Base-by-base conservation (phyloP, 2,113 vertebrate species). In the Rhineura floridana region DNA sequence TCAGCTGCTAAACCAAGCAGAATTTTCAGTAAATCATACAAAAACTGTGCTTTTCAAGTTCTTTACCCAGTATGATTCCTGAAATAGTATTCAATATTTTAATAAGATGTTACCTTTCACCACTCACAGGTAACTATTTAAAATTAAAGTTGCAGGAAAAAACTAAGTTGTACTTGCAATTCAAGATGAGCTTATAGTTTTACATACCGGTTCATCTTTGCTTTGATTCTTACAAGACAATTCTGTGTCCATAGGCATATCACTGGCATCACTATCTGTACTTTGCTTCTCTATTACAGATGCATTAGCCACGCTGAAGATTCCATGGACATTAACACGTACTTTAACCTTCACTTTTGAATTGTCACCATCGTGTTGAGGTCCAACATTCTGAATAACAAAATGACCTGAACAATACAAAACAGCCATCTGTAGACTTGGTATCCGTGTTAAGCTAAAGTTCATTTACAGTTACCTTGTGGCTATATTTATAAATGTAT, bases 291-390 rank as follows among this genome's bases (percentile, higher is more conserved):
- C 98, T 23, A 99, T 97, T 83, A 99, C 89, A 21, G 98, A 98
- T 0, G 98, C 98, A 11, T 91, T 98, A 80, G 98, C 98, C 93
- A 99, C 98, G 0, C 98, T 98, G 96, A 99, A 98, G 93, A 99
- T 98, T 65, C 98, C 98, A 0, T 99, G 98, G 84, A 98, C 95
- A 11, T 98, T 99, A 81, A 99, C 97, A 0, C 98, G 98, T 88
- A 99, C 98, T 96, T 99, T 99, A 77, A 99, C 98, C 91, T 99
- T 99, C 81, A 99, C 98, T 95, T 99, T 99, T 62, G 98, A 98
- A 92, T 96, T 98, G 91, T 98, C 98, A 0, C 98, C 98, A 42
- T 99, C 98, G 0, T 97, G 97, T 72, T 98, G 98, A 10, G 98
- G 97, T 87, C 96, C 96, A 83, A 99, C 98, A 70, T 98, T 98